phyloP scores from a whole-genome alignment of 2,113 vertebrate genomes.

The Syngnathus typhle region DNA sequence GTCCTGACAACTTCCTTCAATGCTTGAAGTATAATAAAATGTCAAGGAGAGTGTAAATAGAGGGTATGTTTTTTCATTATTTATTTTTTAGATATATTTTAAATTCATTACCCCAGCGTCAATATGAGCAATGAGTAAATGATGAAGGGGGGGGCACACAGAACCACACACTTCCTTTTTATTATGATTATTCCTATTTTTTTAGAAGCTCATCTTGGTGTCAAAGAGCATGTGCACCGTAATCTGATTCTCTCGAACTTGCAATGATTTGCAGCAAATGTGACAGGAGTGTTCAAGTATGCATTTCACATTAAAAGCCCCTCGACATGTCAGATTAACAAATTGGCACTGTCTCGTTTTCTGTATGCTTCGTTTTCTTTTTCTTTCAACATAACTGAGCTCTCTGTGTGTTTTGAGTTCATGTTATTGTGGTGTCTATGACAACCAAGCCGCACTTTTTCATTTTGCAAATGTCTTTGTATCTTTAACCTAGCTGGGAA shows the following conservation, averaged over 20 bases:
- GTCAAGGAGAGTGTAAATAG: constrained; percentile 36
- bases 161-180: no score
- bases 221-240: no score
- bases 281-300: background rate
- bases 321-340: background rate
- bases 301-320: background rate
- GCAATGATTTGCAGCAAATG: background rate
- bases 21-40: constrained; percentile 12
- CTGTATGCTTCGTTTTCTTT: background rate
- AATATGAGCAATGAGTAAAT: background rate
- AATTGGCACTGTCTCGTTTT: background rate
- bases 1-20: constrained; percentile 24
- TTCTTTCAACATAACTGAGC: background rate
- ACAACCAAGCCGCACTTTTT: background rate
- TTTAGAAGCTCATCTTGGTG: no score
- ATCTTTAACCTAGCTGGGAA: background rate
- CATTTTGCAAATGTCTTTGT: background rate
- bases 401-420: background rate
- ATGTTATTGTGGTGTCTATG: constrained; percentile 2
- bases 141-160: no score
- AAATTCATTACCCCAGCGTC: no score
- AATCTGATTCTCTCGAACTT: background rate
- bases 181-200: no score
- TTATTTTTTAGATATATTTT: no score
- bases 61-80: background rate